Conservation (phyloP, 2,113 vertebrate genomes). For the Ptyas mucosa region DNA sequence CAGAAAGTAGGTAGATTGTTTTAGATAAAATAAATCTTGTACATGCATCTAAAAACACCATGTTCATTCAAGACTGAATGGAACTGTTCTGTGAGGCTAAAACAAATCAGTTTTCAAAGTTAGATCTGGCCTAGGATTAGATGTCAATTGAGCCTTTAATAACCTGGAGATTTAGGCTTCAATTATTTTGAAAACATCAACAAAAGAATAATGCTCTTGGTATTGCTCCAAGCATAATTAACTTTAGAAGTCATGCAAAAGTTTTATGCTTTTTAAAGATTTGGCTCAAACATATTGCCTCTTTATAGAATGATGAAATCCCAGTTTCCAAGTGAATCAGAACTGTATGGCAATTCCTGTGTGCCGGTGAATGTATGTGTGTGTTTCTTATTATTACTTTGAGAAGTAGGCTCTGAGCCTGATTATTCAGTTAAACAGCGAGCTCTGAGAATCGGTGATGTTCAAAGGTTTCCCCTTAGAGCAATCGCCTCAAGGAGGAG, state of each 20-base stretch:
- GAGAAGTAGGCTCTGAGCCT: slow-evolving; percentile 30
- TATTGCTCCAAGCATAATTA: background rate
- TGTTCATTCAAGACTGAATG: background rate
- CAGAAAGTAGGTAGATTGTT: background rate
- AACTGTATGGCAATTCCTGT: background rate
- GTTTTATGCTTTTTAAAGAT: background rate
- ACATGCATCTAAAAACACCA: background rate
- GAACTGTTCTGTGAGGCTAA: background rate
- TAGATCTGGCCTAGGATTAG: background rate
- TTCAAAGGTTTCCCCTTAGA: slow-evolving; percentile 49
- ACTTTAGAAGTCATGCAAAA: background rate
- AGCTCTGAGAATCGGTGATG: slow-evolving; percentile 32
- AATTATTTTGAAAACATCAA: background rate
- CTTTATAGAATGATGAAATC: background rate
- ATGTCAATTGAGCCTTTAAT: background rate
- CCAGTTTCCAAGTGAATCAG: slow-evolving; percentile 1
- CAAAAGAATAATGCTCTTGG: rapidly evolving
- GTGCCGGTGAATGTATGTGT: background rate
- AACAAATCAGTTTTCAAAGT: background rate
- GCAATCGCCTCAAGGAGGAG: slow-evolving; percentile 57
- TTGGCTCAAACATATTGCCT: background rate
- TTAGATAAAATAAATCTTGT: background rate
- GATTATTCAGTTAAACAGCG: slow-evolving; percentile 51
- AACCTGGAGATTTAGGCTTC: background rate
- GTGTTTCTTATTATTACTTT: slow-evolving; percentile 17